Evolutionary conservation across 2,888 invertebrate species (phyloP).

Genomic region (Scaptomyza reducta): DNA sequence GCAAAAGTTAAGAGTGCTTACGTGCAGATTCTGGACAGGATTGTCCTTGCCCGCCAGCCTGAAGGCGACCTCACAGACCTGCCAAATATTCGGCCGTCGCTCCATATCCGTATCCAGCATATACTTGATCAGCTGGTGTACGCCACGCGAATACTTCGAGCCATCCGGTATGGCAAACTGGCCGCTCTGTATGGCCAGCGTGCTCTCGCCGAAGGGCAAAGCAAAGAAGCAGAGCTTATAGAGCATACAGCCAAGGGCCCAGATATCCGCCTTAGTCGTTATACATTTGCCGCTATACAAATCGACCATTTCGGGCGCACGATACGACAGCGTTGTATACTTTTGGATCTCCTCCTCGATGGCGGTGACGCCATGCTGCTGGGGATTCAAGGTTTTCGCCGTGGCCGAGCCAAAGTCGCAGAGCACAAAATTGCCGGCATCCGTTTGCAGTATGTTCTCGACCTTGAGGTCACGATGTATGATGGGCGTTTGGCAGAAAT

Average conservation of each 20-base stretch:
- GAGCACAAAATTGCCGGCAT: constrained; percentile 92
- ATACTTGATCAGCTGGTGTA: constrained; percentile 91
- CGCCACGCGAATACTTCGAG: constrained; percentile 89
- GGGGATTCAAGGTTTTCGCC: constrained; percentile 89
- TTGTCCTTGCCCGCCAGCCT: constrained; percentile 89
- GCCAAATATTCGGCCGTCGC: constrained; percentile 93
- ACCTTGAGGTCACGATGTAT: constrained; percentile 97
- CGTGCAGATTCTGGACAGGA: constrained; percentile 92
- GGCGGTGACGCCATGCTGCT: constrained; percentile 87
- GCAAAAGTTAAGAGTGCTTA: constrained; percentile 71
- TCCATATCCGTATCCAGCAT: constrained; percentile 94
- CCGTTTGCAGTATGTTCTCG: constrained; percentile 93
- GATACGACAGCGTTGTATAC: constrained; percentile 95
- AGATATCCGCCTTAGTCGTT: constrained; percentile 94
- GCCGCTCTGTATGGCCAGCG: constrained; percentile 95
- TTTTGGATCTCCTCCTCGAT: constrained; percentile 94
- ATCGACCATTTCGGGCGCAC: constrained; percentile 97
- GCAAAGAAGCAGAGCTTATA: constrained; percentile 95
- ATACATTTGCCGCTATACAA: constrained; percentile 93
- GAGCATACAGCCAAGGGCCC: constrained; percentile 95
- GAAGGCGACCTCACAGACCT: constrained; percentile 91
- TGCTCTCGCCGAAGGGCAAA: constrained; percentile 95
- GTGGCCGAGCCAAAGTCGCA: constrained; percentile 98
- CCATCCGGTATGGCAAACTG: constrained; percentile 93
- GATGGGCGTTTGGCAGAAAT: constrained; percentile 96